Conservation (phyloP, 2,888 invertebrate genomes). For the Synergus itoensis region DNA sequence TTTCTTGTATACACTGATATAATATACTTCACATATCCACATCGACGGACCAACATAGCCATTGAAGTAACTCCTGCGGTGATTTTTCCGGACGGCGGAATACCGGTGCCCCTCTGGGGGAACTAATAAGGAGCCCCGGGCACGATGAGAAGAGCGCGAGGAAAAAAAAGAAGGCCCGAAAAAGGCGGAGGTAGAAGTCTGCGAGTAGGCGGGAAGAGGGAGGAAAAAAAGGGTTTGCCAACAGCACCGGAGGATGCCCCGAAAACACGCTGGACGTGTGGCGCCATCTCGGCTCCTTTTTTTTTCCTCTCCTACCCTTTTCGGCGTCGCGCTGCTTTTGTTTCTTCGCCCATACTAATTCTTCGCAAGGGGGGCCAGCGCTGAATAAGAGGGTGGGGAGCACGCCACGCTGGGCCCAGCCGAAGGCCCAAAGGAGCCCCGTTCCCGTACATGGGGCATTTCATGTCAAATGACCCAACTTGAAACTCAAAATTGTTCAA, state of each 20-base stretch:
- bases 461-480: not conserved
- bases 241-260: conserved; percentile 75
- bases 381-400: conserved; percentile 21
- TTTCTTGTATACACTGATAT: conserved; percentile 15
- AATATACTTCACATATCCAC: not conserved
- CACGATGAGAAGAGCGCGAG: conserved; percentile 34
- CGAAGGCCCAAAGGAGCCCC: conserved; percentile 28
- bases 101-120: not conserved
- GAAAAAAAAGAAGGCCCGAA: conserved; percentile 37
- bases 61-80: not conserved
- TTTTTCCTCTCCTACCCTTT: conserved; percentile 65
- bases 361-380: conserved; percentile 66
- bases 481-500: not conserved
- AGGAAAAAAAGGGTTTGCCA: conserved; percentile 67
- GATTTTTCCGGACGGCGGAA: conserved; percentile 29
- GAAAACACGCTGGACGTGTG: conserved; percentile 76
- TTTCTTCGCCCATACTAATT: conserved; percentile 76
- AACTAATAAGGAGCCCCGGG: conserved; percentile 24
- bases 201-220: conserved; percentile 49
- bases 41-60: not conserved
- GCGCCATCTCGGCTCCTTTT: conserved; percentile 75
- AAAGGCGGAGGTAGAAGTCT: conserved; percentile 38
- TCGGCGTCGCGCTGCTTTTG: conserved; percentile 69
- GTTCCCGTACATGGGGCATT: conserved; percentile 7
- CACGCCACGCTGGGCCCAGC: conserved; percentile 36